phyloP scores from a whole-genome alignment of 1,140 invertebrate species.

The Macrocentrus cingulum region DNA sequence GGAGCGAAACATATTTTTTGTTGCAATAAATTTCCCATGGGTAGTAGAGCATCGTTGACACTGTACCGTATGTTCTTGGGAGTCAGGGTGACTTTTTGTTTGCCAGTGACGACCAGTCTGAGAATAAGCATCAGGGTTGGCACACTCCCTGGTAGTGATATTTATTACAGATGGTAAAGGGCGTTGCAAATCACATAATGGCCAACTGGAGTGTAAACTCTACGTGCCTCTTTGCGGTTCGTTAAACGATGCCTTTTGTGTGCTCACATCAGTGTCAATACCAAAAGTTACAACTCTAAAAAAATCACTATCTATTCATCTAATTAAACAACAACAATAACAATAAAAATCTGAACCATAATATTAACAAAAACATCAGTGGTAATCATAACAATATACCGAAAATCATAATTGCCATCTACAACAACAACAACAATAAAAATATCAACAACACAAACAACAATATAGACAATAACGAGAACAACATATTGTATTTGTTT shows the following conservation, averaged over 20 bases:
- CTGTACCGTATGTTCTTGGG: conserved; percentile 26
- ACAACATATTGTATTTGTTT: too few relatives aligned
- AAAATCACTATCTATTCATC: too few relatives aligned
- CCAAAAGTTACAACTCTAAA: background rate
- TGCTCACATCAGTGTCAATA: background rate
- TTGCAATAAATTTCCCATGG: background rate
- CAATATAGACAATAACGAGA: too few relatives aligned
- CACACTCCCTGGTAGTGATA: conserved; percentile 14
- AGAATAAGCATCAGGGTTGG: conserved; percentile 24
- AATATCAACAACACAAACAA: too few relatives aligned
- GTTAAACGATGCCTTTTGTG: conserved; percentile 46
- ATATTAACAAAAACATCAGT: too few relatives aligned
- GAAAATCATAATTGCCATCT: too few relatives aligned
- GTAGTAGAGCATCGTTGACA: background rate
- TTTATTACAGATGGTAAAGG: conserved; percentile 22
- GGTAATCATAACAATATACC: too few relatives aligned
- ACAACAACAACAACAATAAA: too few relatives aligned
- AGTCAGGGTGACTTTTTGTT: conserved; percentile 8
- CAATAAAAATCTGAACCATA: too few relatives aligned
- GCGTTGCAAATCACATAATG: conserved; percentile 47
- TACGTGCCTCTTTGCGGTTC: conserved; percentile 55
- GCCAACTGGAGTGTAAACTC: conserved; percentile 51
- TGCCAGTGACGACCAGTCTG: background rate
- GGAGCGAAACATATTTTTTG: background rate
- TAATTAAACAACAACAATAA: too few relatives aligned